phyloP scores from a whole-genome alignment of 2,797 vertebrate species.

The Onychomys torridus region DNA sequence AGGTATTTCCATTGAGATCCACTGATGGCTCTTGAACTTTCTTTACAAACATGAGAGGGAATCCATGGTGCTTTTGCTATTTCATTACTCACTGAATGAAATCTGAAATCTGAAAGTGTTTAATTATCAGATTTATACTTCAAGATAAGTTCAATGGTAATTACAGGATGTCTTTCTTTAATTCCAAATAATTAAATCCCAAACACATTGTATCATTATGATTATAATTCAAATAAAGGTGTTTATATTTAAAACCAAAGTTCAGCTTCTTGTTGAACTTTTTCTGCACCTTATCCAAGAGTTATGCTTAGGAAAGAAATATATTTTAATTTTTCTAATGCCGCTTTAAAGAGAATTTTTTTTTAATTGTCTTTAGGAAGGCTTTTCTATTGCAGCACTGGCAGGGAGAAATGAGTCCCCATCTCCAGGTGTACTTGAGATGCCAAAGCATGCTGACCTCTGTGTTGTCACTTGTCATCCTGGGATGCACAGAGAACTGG shows the following conservation, averaged over 20 bases:
- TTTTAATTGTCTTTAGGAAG: slow-evolving; percentile 38
- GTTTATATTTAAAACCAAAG: slow-evolving; percentile 82
- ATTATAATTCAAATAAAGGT: slow-evolving; percentile 80
- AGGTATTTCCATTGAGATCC: slow-evolving; percentile 74
- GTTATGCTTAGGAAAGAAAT: slow-evolving; percentile 65
- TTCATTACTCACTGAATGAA: slow-evolving; percentile 85
- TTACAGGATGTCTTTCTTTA: slow-evolving; percentile 86
- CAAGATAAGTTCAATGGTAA: slow-evolving; percentile 86
- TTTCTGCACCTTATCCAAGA: slow-evolving; percentile 71
- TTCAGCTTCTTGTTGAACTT: slow-evolving; percentile 78
- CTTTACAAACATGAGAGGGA: slow-evolving; percentile 55
- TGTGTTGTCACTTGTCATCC: slow-evolving; percentile 30
- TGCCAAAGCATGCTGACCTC: slow-evolving; percentile 7
- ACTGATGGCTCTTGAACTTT: slow-evolving; percentile 75
- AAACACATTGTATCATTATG: slow-evolving; percentile 79
- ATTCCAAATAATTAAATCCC: slow-evolving; percentile 88
- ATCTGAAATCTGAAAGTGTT: slow-evolving; percentile 86
- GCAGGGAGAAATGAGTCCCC: background rate
- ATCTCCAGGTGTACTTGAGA: background rate
- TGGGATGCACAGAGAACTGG: background rate
- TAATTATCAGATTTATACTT: slow-evolving; percentile 89
- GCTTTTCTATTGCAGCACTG: background rate
- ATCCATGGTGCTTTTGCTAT: slow-evolving; percentile 69
- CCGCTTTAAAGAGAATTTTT: slow-evolving; percentile 62
- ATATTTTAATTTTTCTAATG: slow-evolving; percentile 62